Evolutionary conservation across 2,113 vertebrate genomes (phyloP), one percentile per base, ranked within the genome.

Genomic region (Sebastes schlegelii): DNA sequence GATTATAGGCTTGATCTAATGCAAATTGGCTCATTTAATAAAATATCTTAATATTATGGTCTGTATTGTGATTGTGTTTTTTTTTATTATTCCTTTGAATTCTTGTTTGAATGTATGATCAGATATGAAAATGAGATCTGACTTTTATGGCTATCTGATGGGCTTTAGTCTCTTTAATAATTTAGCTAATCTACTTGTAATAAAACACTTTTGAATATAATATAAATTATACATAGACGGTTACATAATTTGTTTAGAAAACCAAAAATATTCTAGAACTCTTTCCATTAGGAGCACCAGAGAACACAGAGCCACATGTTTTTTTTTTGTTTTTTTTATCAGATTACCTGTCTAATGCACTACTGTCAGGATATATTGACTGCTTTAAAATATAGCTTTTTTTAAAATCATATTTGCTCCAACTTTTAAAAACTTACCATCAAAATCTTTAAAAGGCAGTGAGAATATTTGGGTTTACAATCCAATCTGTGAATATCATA

Each of bases 11-110:
- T 34, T 34, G 8, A 55, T 55, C 8, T 55, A 66, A 79, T 34
- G 55, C 13, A 63, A 81, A 85, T 51, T 40, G 21, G 34, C 42
- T 54, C 6, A 68, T 62, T 77, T 12, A 87, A 88, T 91, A 87
- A 92, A 89, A 69, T 23, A 55, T 40, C 9, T n/a, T 6, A 10
- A 61, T 70, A 48, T n/a, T 57, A 16, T 21, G 8, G 7, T 23
- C 17, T 68, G 11, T 2, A 5, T 57, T 68, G 55, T 84, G 21
- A 67, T 66, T 82, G 42, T 82, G 12, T 62, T 57, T 34, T 26
- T 55, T n/a, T 57, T 82, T 46, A 1, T 5, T 45, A 65, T 67
- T 45, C 21, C 4, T 66, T 48, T 9, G 51, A 42, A 46, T 55
- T 46, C 34, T 51, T 74, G 52, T 79, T 54, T 83, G n/a, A 85